Percentiles rank a stretch among this genome's conserved stretches.
Conservation (phyloP, 37 sponge, comb jelly and placozoan species). For the Eunapius fragilis region DNA sequence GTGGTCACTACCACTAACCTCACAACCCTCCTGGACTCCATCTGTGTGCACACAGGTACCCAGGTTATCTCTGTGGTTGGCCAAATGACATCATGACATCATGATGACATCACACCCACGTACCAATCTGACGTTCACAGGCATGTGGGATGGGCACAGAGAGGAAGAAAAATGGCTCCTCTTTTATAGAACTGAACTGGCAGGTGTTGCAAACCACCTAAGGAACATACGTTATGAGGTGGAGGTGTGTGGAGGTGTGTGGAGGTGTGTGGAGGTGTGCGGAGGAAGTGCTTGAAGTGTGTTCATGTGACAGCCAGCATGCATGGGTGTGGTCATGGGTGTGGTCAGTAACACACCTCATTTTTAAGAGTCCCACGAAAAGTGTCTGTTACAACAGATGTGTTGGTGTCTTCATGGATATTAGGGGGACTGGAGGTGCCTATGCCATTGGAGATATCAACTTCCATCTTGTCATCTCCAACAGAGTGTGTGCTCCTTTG, state of each 20-base stretch:
- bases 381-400: conserved; percentile 47
- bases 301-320: too few species aligned
- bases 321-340: not conserved
- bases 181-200: conserved; percentile 40
- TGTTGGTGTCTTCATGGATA: not conserved
- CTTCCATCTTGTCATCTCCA: not conserved
- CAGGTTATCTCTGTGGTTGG: conserved; percentile 8
- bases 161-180: conserved; percentile 83
- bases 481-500: not conserved
- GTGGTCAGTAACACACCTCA: conserved; percentile 37
- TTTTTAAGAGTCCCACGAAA: conserved; percentile 70
- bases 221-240: not conserved
- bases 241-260: not conserved
- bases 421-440: not conserved
- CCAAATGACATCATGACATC: not conserved
- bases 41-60: not conserved
- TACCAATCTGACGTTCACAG: conserved; percentile 64
- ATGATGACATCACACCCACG: not conserved
- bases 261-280: not conserved
- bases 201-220: conserved; percentile 70
- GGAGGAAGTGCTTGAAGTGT: too few species aligned
- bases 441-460: not conserved
- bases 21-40: conserved; percentile 10
- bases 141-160: conserved; percentile 76
- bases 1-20: not conserved